Evolutionary conservation across 1,140 invertebrate genomes (phyloP).

Genomic region (Mya arenaria): DNA sequence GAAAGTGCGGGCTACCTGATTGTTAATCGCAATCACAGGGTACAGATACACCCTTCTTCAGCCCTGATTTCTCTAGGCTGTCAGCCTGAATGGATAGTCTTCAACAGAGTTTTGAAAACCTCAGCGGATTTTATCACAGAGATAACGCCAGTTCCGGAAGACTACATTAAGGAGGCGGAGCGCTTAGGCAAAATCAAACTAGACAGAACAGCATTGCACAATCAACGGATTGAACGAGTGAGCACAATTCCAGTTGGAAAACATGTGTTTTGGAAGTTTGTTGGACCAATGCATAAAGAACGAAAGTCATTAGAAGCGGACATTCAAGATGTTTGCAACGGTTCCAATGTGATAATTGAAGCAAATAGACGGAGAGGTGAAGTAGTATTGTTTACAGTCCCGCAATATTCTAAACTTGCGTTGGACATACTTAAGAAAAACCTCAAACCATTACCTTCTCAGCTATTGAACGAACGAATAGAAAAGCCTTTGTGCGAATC

Average conservation of each 20-base stretch:
- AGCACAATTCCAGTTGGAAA: slow-evolving; percentile 61
- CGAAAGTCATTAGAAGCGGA: slow-evolving; percentile 57
- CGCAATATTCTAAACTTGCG: neutral
- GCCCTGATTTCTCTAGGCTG: slow-evolving; percentile 54
- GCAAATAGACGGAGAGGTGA: slow-evolving; percentile 62
- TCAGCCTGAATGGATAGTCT: slow-evolving; percentile 72
- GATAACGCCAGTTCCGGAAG: slow-evolving; percentile 66
- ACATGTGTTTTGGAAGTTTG: slow-evolving; percentile 60
- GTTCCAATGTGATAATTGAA: slow-evolving; percentile 61
- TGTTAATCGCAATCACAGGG: slow-evolving; percentile 54
- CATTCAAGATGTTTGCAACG: slow-evolving; percentile 22
- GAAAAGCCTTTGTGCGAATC: slow-evolving; percentile 52
- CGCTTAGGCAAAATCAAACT: slow-evolving; percentile 44
- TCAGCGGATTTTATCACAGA: slow-evolving; percentile 72
- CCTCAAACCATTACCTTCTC: slow-evolving; percentile 35
- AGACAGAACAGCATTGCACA: slow-evolving; percentile 55
- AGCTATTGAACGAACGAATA: slow-evolving; percentile 38
- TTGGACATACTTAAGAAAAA: slow-evolving; percentile 1
- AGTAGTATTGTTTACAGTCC: slow-evolving; percentile 59
- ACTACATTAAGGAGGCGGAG: slow-evolving; percentile 57
- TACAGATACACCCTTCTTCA: slow-evolving; percentile 75
- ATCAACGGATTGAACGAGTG: slow-evolving; percentile 46
- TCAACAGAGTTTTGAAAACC: slow-evolving; percentile 66
- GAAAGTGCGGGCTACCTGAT: slow-evolving; percentile 69
- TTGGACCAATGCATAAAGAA: slow-evolving; percentile 65